These are phyloP conservation scores for Crioceris asparagi DNA, from an alignment of 2,888 invertebrate species.

Conservation along the genomic window DNA sequence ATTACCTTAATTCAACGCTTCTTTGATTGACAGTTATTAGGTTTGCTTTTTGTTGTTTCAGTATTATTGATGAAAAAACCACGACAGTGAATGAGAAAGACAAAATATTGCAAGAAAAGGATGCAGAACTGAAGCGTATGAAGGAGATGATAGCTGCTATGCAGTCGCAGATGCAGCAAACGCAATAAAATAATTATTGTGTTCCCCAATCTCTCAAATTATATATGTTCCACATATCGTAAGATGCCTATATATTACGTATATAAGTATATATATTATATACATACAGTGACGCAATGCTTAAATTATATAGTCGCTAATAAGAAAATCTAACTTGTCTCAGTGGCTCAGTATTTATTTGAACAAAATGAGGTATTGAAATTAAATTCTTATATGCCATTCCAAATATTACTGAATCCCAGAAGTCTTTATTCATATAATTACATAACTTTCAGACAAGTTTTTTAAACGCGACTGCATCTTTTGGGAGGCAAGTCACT, in stretches of 20 bases:
- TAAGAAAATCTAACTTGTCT: too few relatives aligned
- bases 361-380: too few relatives aligned
- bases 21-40: too few relatives aligned
- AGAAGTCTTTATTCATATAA: too few relatives aligned
- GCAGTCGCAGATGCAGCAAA: constrained; percentile 85
- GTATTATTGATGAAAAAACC: constrained; percentile 40
- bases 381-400: too few relatives aligned
- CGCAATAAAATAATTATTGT: constrained; percentile 3
- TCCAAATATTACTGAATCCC: too few relatives aligned
- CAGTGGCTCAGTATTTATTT: too few relatives aligned
- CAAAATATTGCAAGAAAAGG: constrained; percentile 78
- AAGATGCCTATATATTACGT: constrained; percentile 9
- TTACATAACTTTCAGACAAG: too few relatives aligned
- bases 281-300: not conserved
- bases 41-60: constrained; percentile 21
- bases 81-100: constrained; percentile 55
- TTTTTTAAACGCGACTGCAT: too few relatives aligned
- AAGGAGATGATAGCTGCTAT: constrained; percentile 91
- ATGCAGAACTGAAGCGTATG: constrained; percentile 87
- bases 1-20: not conserved
- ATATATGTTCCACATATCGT: constrained; percentile 5
- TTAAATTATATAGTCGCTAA: too few relatives aligned
- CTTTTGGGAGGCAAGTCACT: too few relatives aligned
- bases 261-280: not conserved
- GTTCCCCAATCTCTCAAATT: not conserved